phyloP scores from a whole-genome alignment of 1,140 invertebrate species.

The Lithobius niger region DNA sequence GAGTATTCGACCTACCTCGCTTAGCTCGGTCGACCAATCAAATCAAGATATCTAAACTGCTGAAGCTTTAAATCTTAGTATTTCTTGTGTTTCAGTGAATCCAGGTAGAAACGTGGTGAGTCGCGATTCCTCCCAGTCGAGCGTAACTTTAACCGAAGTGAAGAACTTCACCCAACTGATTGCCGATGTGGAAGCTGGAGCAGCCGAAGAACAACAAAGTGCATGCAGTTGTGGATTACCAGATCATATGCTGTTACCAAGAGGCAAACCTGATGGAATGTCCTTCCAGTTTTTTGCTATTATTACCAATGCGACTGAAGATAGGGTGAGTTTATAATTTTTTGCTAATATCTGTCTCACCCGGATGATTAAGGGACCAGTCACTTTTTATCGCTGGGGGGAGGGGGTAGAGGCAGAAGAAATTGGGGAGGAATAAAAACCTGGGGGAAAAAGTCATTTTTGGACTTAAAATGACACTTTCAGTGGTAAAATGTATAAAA shows the following conservation, averaged over 20 bases:
- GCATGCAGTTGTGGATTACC: constrained; percentile 75
- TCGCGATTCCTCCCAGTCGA: constrained; percentile 46
- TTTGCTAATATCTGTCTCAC: too few relatives aligned
- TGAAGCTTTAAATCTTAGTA: too few relatives aligned
- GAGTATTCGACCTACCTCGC: too few relatives aligned
- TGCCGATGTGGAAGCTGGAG: constrained; percentile 32
- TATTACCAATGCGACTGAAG: constrained; percentile 57
- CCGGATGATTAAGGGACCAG: too few relatives aligned
- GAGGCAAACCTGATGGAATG: constrained; percentile 51
- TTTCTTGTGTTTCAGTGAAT: constrained; percentile 39
- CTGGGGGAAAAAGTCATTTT: too few relatives aligned
- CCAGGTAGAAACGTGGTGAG: constrained; percentile 47
- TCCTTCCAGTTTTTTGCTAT: constrained; percentile 60
- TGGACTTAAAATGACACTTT: too few relatives aligned
- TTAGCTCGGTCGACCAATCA: too few relatives aligned
- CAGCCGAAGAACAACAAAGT: constrained; percentile 23
- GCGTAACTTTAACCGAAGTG: constrained; percentile 55
- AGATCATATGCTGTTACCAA: constrained; percentile 64
- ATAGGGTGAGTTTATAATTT: constrained; percentile 31
- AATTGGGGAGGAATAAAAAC: too few relatives aligned
- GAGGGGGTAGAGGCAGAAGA: too few relatives aligned
- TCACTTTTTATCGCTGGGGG: too few relatives aligned
- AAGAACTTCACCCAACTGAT: constrained; percentile 43
- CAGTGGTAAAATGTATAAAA: too few relatives aligned
- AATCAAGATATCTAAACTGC: too few relatives aligned